phyloP scores from a whole-genome alignment of 2,797 vertebrate species.

The Syngnathus acus region DNA sequence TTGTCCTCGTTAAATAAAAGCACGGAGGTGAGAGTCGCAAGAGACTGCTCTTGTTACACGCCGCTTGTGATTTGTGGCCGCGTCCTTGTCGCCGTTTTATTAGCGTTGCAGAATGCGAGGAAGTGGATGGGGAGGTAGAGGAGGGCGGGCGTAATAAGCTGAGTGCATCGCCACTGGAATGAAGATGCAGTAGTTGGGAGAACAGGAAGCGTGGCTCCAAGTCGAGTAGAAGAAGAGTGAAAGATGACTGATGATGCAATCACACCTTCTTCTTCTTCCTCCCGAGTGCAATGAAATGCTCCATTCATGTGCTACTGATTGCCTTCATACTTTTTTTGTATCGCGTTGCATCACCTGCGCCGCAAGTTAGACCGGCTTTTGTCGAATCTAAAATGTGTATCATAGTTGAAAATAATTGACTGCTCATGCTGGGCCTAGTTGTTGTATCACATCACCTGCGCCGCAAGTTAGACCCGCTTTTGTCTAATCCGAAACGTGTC shows the following conservation, averaged over 20 bases:
- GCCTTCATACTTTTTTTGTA: not conserved
- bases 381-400: too few relatives aligned
- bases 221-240: not conserved
- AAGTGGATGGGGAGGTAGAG: slow-evolving; percentile 66
- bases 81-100: slow-evolving; percentile 67
- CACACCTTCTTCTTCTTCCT: not conserved
- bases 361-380: too few relatives aligned
- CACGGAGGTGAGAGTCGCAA: not conserved
- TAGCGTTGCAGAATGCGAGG: slow-evolving; percentile 53
- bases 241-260: not conserved
- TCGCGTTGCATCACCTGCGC: too few relatives aligned
- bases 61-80: slow-evolving; percentile 54
- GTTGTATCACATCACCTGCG: too few relatives aligned
- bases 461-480: too few relatives aligned
- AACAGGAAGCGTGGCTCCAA: not conserved
- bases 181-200: slow-evolving; percentile 36
- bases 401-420: too few relatives aligned
- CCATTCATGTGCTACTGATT: not conserved
- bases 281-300: not conserved
- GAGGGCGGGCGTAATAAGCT: slow-evolving; percentile 60
- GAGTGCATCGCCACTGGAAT: slow-evolving; percentile 69
- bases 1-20: not conserved
- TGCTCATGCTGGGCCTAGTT: too few relatives aligned
- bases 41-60: not conserved
- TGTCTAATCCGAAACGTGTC: too few relatives aligned